Conservation (phyloP, 2,113 vertebrate genomes). For the Okapia johnstoni region DNA sequence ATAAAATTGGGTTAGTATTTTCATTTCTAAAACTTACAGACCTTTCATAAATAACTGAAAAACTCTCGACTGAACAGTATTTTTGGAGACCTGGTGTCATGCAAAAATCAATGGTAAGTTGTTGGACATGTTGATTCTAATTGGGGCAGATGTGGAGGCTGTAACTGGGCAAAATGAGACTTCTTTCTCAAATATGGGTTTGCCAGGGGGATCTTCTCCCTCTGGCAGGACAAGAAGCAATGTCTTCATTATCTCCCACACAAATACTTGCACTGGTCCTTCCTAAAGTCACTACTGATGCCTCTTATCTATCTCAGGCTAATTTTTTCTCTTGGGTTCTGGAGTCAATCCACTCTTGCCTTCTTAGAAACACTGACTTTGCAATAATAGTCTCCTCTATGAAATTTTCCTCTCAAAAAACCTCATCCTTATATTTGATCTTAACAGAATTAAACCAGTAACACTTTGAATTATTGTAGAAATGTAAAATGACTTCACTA, state of each 20-base stretch:
- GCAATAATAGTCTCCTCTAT: neutral
- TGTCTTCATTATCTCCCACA: neutral
- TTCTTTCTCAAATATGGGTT: neutral
- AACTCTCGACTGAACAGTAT: neutral
- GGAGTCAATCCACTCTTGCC: neutral
- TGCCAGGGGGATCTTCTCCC: neutral
- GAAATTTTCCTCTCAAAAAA: neutral
- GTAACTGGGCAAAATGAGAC: neutral
- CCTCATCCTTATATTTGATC: neutral
- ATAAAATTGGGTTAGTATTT: neutral
- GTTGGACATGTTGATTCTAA: neutral
- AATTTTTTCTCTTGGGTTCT: neutral
- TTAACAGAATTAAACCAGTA: neutral
- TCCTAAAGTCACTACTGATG: neutral
- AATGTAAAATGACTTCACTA: neutral
- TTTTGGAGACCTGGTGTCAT: neutral
- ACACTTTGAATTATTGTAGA: neutral
- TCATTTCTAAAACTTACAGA: neutral
- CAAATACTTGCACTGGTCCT: neutral
- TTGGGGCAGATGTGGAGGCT: neutral
- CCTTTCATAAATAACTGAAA: slow-evolving; percentile 2
- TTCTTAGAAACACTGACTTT: neutral
- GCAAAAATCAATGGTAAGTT: neutral
- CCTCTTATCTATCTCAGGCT: neutral
- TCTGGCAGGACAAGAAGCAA: neutral